Base-by-base conservation (phyloP, 2,113 vertebrate genomes). In the Dunckerocampus dactyliophorus region DNA sequence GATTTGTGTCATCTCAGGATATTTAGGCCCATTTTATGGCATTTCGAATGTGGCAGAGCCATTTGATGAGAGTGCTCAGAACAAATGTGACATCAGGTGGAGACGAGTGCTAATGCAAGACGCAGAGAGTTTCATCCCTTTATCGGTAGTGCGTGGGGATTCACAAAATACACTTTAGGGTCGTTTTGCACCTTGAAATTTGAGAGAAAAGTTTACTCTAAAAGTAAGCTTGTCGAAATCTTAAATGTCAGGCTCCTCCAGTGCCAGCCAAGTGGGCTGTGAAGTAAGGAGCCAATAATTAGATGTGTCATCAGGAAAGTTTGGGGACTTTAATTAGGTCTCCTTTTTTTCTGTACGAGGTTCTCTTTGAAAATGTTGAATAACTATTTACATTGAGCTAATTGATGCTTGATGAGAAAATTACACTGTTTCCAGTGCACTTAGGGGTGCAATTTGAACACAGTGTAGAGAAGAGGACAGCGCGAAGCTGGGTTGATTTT, bases 271-370 rank as follows among this genome's bases (percentile, higher is more conserved):
- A 1, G n/a, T 21, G 15, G 58, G 56, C 60, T 57, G 67, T 57
- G 59, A 79, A 66, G 76, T 63, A 52, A 50, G 46, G 39, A 67
- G 60, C 56, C 65, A 63, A 67, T 74, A 67, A 77, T 76, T 47
- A 48, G 8, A 69, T 74, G 63, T 71, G 67, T 76, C 69, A 79
- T 80, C 79, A 68, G 68, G 56, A 72, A 76, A 65, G 63, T 82
- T 74, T 76, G 39, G n/a, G 45, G 72, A 73, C 19, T 80, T 77
- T 64, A 72, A 82, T 83, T 65, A 56, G 67, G 52, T 65, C 61
- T 76, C 61, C 31, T 34, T 63, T 74, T 76, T 63, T 46, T 53
- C 59, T 52, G 60, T 37, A 73, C 58, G 56, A 59, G 51, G 20
- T 65, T 74, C 58, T 75, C 66, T 60, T 73, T 62, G 56, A 50